Evolutionary conservation across 2,113 vertebrate species (phyloP).

Genomic region (Planiliza haematocheilus): DNA sequence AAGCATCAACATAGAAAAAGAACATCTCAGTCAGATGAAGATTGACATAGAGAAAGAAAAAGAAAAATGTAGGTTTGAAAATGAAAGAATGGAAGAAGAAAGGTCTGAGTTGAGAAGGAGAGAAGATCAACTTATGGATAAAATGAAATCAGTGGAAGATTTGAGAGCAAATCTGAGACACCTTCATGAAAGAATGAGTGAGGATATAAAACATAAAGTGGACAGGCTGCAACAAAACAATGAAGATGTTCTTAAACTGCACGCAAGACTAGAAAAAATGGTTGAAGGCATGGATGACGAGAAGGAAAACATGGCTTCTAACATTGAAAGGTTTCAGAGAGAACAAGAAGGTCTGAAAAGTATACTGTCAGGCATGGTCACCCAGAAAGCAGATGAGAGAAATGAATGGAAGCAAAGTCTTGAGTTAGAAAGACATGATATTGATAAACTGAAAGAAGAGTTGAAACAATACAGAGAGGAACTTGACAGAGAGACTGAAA

Average conservation of each 20-base stretch:
- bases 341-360: neutral
- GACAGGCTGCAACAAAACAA: neutral
- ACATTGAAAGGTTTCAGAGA: neutral
- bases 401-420: neutral
- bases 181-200: neutral
- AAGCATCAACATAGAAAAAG: too few species aligned
- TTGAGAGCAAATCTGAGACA: neutral
- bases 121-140: slow-evolving; percentile 1
- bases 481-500: too few species aligned
- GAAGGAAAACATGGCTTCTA: neutral
- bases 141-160: neutral
- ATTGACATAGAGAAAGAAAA: too few species aligned
- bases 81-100: neutral
- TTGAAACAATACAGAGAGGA: too few species aligned
- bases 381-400: neutral
- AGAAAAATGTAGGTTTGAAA: neutral
- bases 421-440: neutral
- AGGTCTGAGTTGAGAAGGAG: neutral
- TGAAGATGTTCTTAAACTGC: neutral
- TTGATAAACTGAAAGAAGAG: neutral
- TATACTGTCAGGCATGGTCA: neutral
- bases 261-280: neutral
- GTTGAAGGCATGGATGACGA: neutral
- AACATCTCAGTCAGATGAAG: too few species aligned
- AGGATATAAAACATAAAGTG: neutral